Evolutionary conservation across 2,888 invertebrate species (phyloP), one percentile per base, ranked within the genome.

Genomic region (Heteropelma amictum): DNA sequence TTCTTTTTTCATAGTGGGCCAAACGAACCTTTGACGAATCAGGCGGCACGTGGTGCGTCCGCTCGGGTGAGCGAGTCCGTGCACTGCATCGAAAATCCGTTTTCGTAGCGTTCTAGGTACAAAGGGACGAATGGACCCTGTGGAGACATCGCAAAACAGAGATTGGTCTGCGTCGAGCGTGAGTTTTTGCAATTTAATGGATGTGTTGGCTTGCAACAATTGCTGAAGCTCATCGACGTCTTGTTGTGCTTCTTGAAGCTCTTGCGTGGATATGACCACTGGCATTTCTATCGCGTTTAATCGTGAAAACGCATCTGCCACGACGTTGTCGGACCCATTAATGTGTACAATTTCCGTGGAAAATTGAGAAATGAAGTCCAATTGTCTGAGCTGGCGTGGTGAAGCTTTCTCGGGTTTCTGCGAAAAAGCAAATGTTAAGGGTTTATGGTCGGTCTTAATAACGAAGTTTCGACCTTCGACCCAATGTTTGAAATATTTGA

Each of bases 1-100:
- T 40, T 87, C 81, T 21, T 79, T 80, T 1, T 78, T 76, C 51
- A 85, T 80, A 1, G 28, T 51, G 0, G 83, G 84, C 83, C 84
- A 85, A 3, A 82, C 65, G 42, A 78, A 84, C 45, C 78, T 80
- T 53, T 77, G 47, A 7, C 70, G 26, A 7, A 86, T 75, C 1
- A 81, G 38, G 35, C 72, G 73, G 21, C 53, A 56, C 1, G 82
- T 81, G 1, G 49, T 28, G 21, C 77, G 51, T 1, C 76, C 75
- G n/a, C 80, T 77, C 0, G 82, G 80, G 38, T 83, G 80, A 3
- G 77, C 58, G 1, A 81, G 30, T 0, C 58, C 49, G 6, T 81
- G 79, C 3, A 73, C 53, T 2, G 54, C 26, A 10, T 77, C 56
- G 45, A 80, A 79, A 1, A 76, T 61, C 12, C 30, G 30, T 65